Percentiles rank a stretch among this genome's conserved stretches.
These are phyloP conservation scores for Xiphophorus maculatus DNA, from an alignment of 2,113 vertebrate species.

Conservation along the genomic window DNA sequence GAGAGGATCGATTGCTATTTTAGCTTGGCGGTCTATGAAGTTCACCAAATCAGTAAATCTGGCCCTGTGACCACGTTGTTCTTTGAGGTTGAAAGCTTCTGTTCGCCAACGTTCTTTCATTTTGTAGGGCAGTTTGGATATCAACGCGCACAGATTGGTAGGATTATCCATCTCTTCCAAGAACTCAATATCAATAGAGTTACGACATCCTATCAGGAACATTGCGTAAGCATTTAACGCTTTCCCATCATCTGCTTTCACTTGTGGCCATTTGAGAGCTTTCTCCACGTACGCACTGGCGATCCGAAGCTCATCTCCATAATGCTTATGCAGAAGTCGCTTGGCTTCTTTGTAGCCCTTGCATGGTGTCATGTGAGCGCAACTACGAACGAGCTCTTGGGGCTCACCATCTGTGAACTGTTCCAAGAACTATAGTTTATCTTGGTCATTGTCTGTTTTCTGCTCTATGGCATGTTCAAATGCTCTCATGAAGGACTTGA, in stretches of 20 bases:
- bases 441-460: background rate
- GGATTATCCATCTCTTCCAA: background rate
- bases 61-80: no score
- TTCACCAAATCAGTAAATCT: no score
- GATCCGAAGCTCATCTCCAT: background rate
- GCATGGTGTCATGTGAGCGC: background rate
- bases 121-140: background rate
- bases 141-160: background rate
- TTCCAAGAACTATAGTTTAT: background rate
- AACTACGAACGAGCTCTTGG: background rate
- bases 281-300: no score
- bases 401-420: background rate
- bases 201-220: background rate
- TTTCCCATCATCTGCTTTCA: background rate
- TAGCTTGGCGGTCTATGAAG: no score
- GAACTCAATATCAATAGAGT: background rate
- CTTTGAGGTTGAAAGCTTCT: no score
- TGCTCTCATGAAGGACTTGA: no score
- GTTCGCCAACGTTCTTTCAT: no score
- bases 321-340: background rate
- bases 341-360: background rate
- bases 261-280: background rate
- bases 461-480: no score
- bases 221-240: background rate
- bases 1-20: no score